Evolutionary conservation across 2,888 invertebrate species (phyloP), one percentile per base, ranked within the genome.

Genomic region (Archips xylosteana): DNA sequence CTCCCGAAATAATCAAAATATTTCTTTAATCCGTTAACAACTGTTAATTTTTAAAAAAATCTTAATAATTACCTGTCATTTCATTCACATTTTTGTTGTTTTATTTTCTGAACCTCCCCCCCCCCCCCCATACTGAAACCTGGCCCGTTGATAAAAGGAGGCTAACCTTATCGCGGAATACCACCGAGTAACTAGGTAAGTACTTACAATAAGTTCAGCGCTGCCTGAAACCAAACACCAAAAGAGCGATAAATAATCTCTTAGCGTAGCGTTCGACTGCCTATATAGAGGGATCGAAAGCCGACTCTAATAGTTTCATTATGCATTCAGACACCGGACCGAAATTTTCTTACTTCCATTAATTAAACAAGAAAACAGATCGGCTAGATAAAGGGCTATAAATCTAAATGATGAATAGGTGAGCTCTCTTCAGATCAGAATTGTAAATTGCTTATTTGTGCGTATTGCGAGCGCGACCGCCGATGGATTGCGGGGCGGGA

Each of bases 381-480:
- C 87, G 89, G 85, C 87, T 88, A 90, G 92, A 92, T 92, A 92
- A 90, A 89, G 87, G 89, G 88, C 92, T 85, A 93, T 94, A 93
- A 94, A 93, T 94, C 94, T 92, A 85, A 92, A 92, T 93, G 93
- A 94, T 91, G 90, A 91, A 94, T 93, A 90, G 92, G 88, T 89
- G 84, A 88, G 89, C 88, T 90, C 86, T 86, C 79, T 82, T 78
- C 75, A 80, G 88, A 89, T 89, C 84, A 81, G 90, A 92, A 91
- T 91, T 91, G 92, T 91, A 91, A 91, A 92, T 92, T 90, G 88
- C 90, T 89, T 91, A 90, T 83, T 90, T 89, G 88, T 85, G 83
- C 78, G 83, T 85, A 83, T 84, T 85, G 84, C 81, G 72, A 79
- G 78, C 71, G 70, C 71, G 75, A 73, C 70, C 76, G 71, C 75